Base-by-base conservation (phyloP, 23 tunicate species). In the Diplosoma virens region DNA sequence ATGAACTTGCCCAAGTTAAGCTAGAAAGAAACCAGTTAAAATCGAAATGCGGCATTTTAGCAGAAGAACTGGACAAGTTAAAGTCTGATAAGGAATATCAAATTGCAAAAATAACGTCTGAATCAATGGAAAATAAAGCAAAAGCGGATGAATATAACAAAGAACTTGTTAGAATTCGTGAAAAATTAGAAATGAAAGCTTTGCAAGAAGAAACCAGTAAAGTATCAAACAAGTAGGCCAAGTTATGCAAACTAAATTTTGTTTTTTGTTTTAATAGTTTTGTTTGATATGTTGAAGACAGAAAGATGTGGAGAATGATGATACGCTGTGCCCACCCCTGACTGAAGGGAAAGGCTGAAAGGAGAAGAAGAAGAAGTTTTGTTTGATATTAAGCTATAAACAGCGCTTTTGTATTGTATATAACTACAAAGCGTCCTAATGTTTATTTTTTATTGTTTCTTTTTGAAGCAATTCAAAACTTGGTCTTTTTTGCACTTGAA, bases 171-270 rank as follows among this genome's bases (percentile, higher is more conserved):
- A 76, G 92, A 36, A 33, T 92, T 53, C 75, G 84, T 4, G 97
- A 92, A 58, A 75, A 61, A 68, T 55, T 92, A 47, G 97, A 92
- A 70, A 34, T 92, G 21, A 92, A 92, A 61, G 82, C 97, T n/a
- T 85, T 59, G 80, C 97, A 92, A 34, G 92, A 92, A 80, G 97
- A 92, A 77, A 56, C 60, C 27, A 85, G 85, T 61, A 59, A 50
- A 63, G 29, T 23, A 11, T 92, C 81, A 76, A 92, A 92, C 37
- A 75, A 56, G 97, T 92, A 34, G 76, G 87, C 3, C 5, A n/a
- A n/a, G 63, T 22, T 6, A 55, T 25, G 24, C 5, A 55, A 55
- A 11, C 63, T 16, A 4, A 63, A 63, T 45, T 45, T 16, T 45
- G 16, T 45, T 11, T 45, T 45, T 9, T 11, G 52, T 45, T 16